Base-by-base conservation (phyloP, 2,888 invertebrate genomes). In the Meteorus colon region DNA sequence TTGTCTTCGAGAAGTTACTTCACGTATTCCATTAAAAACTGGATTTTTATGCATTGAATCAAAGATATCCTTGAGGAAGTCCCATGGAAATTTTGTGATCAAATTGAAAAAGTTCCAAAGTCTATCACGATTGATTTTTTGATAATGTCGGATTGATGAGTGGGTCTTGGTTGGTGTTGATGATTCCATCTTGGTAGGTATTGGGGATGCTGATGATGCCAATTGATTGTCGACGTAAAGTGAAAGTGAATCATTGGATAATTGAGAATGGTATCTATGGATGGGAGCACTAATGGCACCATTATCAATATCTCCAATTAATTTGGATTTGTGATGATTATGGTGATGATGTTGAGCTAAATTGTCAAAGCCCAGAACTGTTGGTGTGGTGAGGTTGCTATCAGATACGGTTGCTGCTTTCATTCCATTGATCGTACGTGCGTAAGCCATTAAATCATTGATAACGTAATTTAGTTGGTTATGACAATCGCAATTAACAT, bases 31-130 rank as follows among this genome's bases (percentile, higher is more conserved):
- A 24, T 12, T 37, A 31, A 41, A 59, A 27, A 48, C 19, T 4
- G 34, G 24, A 37, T 3, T 41, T 6, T 55, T 51, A 2, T 79
- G 73, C 0, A 87, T 74, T 24, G 80, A 81, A 41, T 85, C 83
- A n/a, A 87, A 71, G 60, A 86, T 71, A 27, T 82, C 81, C 0
- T 82, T 83, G 62, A 86, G 84, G 14, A 85, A 80, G 0, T 84
- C 81, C 19, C 82, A 76, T 77, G 83, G 80, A 31, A 87, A 81
- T 73, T 78, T 82, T 4, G 84, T 82, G 51, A 87, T 83, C 70
- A 82, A 59, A n/a, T 85, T 80, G 41, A 87, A 80, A 55, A 86
- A 75, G 59, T 84, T 78, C 86, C 81, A 85, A 76, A 79, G 75
- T 72, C 80, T 81, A 31, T 81, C 79, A 55, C 68, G 74, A 55